Evolutionary conservation across 2,113 vertebrate genomes (phyloP), one percentile per base, ranked within the genome.

Genomic region (Equus quagga): DNA sequence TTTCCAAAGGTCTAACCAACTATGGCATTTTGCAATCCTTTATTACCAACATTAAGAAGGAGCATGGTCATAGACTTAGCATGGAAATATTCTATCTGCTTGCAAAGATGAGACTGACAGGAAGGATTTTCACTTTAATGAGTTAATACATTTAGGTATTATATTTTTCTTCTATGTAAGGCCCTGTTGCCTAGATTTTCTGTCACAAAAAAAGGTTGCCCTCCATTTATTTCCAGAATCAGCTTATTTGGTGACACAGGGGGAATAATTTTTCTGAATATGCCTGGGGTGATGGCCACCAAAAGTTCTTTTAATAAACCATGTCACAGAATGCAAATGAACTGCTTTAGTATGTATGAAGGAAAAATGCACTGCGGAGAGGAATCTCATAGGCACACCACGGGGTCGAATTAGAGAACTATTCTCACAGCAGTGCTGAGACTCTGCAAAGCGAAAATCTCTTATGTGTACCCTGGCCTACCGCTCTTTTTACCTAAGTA

Each of bases 61-160:
- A 7, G 3, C 28, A 23, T 26, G 31, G 2, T 13, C 36, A 17
- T 5, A 24, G 8, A 18, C 15, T n/a, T 1, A 8, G 6, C 5
- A 19, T 5, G 46, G 31, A 18, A 18, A 58, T 12, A 10, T 10
- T 82, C 8, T 6, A 26, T 49, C 18, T 46, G 54, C 18, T 18
- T 44, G 12, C 67, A n/a, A 54, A 75, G 60, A 67, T 1, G 67
- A 62, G 51, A 31, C 26, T 6, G 8, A 49, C 12, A 26, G 36
- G 36, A 51, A 70, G 6, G 2, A 1, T 8, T 18, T 19, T 10
- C 44, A 8, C 4, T 28, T n/a, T 56, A 3, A 76, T 18, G 51
- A 24, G 24, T 19, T 7, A 4, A 18, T 6, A 14, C 15, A 33
- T 15, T 44, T 17, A 62, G 10, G 14, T 31, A 28, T 18, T 49